Base-by-base conservation (phyloP, 1,140 invertebrate genomes). In the Lanistes nyassanus region DNA sequence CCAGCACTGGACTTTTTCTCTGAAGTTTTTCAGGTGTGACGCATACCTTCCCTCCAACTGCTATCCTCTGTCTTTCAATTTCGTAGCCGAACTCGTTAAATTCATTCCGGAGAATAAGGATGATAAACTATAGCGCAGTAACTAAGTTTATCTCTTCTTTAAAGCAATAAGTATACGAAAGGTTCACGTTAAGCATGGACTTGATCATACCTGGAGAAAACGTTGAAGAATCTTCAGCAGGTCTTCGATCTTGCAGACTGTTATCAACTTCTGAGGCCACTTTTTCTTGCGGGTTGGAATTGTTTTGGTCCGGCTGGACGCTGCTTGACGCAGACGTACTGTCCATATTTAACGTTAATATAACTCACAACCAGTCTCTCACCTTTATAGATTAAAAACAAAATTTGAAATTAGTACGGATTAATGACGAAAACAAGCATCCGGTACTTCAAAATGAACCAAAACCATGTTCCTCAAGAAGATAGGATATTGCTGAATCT, bases 271-370 rank as follows among this genome's bases (percentile, higher is more conserved):
- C 37, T 53, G 37, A 26, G 26, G 72, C 26, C 58, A 26, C 56
- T 31, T n/a, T n/a, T n/a, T n/a, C 26, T 51, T 26, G 37, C 31
- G 64, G 51, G 62, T 72, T 64, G 74, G 67, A 75, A 56, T 78
- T 78, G 56, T 62, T 64, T 76, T 72, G 37, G 58, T 72, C 55
- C 42, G 19, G 60, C 51, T 21, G 29, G 6, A 21, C 31, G 39
- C 21, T n/a, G 37, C 37, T 26, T 67, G 65, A n/a, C 65, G 39
- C 51, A 37, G n/a, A 36, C 34, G 69, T 56, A 9, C 29, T 42
- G 2, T 62, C 70, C 34, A 62, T 60, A 72, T 72, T 72, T 72
- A 37, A 60, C 31, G 42, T 13, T 7, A 29, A n/a, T 7, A 42
- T 4, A 31, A 6, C 37, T 42, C 56, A 31, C 16, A 60, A 23